phyloP scores from a whole-genome alignment of 2,797 vertebrate species.

The Poeciliopsis gracilis region DNA sequence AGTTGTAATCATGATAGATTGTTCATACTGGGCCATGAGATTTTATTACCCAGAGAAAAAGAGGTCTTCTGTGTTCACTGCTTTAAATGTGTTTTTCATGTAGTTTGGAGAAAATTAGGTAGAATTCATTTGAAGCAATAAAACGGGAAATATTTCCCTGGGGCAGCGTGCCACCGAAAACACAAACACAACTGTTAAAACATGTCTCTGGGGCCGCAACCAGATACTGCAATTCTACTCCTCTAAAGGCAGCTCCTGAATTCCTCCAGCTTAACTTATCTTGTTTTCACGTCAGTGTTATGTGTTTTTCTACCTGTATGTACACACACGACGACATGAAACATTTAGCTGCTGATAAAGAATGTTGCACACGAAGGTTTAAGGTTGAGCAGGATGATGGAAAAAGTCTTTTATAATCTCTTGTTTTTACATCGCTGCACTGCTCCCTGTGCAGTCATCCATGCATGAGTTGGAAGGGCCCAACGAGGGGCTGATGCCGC shows the following conservation, averaged over 20 bases:
- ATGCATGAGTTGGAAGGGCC: slow-evolving; percentile 66
- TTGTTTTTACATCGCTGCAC: slow-evolving; percentile 66
- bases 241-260: slow-evolving; percentile 54
- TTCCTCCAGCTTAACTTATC: slow-evolving; percentile 47
- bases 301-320: slow-evolving; percentile 50
- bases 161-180: slow-evolving; percentile 76
- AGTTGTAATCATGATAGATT: slow-evolving; percentile 42
- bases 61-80: slow-evolving; percentile 17
- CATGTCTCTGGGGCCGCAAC: slow-evolving; percentile 73
- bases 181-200: slow-evolving; percentile 82
- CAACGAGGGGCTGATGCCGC: slow-evolving; percentile 40
- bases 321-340: slow-evolving; percentile 32
- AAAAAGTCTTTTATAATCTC: slow-evolving; percentile 64
- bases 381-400: slow-evolving; percentile 59
- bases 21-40: slow-evolving; percentile 21
- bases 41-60: slow-evolving; percentile 50
- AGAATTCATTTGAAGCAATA: slow-evolving; percentile 81
- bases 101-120: slow-evolving; percentile 72
- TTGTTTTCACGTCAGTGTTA: slow-evolving; percentile 48
- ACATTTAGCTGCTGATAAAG: slow-evolving; percentile 46
- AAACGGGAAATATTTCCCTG: slow-evolving; percentile 74
- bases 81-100: slow-evolving; percentile 73
- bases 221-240: slow-evolving; percentile 64
- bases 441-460: slow-evolving; percentile 73
- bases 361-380: slow-evolving; percentile 55